Base-by-base conservation (phyloP, 2,113 vertebrate genomes). In the Limnothrissa miodon region DNA sequence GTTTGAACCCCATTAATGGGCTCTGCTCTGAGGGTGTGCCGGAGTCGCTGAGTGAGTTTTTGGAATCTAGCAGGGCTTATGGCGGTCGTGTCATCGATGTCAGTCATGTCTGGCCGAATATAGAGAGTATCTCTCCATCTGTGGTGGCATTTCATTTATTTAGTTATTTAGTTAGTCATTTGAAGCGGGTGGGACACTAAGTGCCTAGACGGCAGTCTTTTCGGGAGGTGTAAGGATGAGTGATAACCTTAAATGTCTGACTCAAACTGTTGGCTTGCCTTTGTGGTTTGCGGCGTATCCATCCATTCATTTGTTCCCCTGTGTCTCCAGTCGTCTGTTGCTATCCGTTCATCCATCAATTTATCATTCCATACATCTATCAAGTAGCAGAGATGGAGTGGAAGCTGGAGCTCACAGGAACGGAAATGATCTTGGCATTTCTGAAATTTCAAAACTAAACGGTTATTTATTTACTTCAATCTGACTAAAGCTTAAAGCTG, bases 391-490 rank as follows among this genome's bases (percentile, higher is more conserved):
- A 62, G 59, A n/a, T 29, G 53, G 10, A 48, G 17, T 48, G 46
- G 46, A 13, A 15, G 46, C 46, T 48, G 3, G 46, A 48, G 51
- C 59, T 62, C 9, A 2, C 59, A 29, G 25, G 23, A 29, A 62
- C 23, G 10, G 59, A 29, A 62, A 10, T 10, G 59, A n/a, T 62
- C 59, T 62, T 81, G 48, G 42, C 56, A 79, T 79, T 83, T 83
- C 48, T 45, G 42, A 80, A 81, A 29, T n/a, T 10, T 70, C 84
- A 42, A 53, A 42, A 23, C 78, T 39, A 6, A 78, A 79, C 44
- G 56, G 62, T 70, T 53, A 23, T 81, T 59, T 79, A 74, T 82
- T 82, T 70, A n/a, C 39, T 46, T 79, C 74, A 85, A 79, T 51
- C 78, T 39, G 48, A 62, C 80, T 85, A 62, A 62, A 21, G n/a